Conservation (phyloP, 2,888 invertebrate genomes). For the Sminthurinus aureus region DNA sequence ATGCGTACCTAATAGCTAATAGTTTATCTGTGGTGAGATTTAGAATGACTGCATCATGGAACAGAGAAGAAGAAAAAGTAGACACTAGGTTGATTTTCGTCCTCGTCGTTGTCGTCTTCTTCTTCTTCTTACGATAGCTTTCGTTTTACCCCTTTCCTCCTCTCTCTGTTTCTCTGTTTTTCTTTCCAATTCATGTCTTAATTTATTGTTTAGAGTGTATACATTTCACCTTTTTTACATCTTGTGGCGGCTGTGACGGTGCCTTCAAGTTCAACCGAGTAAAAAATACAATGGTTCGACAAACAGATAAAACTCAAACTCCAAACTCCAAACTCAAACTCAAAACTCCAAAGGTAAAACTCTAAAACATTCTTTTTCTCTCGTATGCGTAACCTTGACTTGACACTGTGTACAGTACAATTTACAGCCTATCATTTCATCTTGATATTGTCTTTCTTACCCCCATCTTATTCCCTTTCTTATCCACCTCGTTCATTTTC, state of each 20-base stretch:
- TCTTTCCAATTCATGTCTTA: conserved; percentile 18
- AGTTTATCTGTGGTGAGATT: no score
- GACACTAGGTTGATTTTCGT: background rate
- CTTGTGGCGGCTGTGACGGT: background rate
- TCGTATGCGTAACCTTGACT: background rate
- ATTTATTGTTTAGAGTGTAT: conserved; percentile 25
- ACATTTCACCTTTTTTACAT: conserved; percentile 26
- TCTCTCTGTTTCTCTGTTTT: background rate
- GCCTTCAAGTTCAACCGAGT: background rate
- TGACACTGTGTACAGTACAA: background rate
- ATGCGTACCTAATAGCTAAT: no score
- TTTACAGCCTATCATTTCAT: background rate
- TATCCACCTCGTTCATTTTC: no score
- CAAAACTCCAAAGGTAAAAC: background rate
- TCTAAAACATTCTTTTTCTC: background rate
- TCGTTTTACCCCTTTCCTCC: background rate
- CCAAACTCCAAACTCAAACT: background rate
- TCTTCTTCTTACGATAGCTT: background rate
- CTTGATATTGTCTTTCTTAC: background rate
- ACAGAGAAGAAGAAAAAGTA: no score
- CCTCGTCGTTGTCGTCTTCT: background rate
- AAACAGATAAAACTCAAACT: background rate
- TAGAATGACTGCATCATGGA: no score
- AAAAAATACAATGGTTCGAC: background rate
- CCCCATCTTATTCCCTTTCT: no score